A percentile compares a stretch with the other conserved stretches of the same genome.
Conservation (phyloP, 2,113 vertebrate species). For the Malurus alboscapulatus region DNA sequence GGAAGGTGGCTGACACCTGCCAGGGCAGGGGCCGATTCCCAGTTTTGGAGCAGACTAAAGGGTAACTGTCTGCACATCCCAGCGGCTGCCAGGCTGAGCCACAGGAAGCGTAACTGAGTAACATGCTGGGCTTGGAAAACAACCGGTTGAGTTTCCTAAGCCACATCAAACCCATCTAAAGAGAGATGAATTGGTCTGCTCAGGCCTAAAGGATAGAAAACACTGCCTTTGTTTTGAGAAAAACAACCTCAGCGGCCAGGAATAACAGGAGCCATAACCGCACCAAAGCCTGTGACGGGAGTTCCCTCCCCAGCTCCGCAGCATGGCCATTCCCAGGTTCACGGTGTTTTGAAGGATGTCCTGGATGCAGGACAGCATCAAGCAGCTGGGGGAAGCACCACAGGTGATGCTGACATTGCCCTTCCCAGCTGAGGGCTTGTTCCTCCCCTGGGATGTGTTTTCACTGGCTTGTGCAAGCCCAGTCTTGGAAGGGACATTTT, state of each 20-base stretch:
- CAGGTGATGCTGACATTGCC: background rate
- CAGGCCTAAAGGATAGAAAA: conserved; percentile 10
- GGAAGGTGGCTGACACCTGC: background rate
- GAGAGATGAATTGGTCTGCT: conserved; percentile 40
- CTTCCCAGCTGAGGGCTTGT: background rate
- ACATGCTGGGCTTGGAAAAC: background rate
- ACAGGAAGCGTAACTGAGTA: background rate
- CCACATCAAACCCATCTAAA: conserved; percentile 47
- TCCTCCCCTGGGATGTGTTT: background rate
- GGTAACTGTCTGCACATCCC: background rate
- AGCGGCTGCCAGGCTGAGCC: background rate
- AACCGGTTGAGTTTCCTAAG: background rate
- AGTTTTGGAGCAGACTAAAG: background rate
- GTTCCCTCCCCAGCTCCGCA: background rate
- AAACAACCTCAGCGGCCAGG: background rate
- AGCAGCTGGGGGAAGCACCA: background rate
- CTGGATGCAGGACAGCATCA: background rate
- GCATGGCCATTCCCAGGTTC: background rate
- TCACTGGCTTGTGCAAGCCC: background rate
- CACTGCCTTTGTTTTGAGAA: conserved; percentile 41
- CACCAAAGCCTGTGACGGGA: background rate
- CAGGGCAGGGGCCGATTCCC: background rate
- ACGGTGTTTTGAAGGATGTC: background rate
- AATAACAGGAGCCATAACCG: conserved; percentile 22
- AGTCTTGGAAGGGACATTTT: background rate